Evolutionary conservation across 2,113 vertebrate species (phyloP).

Genomic region (Bombycilla garrulus): DNA sequence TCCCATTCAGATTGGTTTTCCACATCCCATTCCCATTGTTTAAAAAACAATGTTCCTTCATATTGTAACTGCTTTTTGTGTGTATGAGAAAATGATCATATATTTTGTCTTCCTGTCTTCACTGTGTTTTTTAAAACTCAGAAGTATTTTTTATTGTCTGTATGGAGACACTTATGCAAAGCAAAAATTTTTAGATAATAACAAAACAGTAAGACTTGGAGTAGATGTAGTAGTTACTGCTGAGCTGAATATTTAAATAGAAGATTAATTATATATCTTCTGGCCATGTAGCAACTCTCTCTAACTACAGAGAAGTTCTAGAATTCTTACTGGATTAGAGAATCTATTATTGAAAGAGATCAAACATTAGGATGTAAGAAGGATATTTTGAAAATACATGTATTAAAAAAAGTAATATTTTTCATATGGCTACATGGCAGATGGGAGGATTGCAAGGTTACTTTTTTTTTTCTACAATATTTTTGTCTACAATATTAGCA

Average conservation of each 20-base stretch:
- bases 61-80: not conserved
- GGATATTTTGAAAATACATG: not conserved
- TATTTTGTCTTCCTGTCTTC: not conserved
- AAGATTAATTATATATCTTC: not conserved
- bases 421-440: not conserved
- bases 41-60: not conserved
- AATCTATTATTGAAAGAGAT: not conserved
- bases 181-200: not conserved
- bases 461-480: not conserved
- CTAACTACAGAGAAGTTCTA: not conserved
- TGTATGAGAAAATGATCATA: not conserved
- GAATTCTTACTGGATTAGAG: not conserved
- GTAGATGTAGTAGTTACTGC: not conserved
- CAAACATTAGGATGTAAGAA: not conserved
- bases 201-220: not conserved
- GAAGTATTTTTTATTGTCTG: not conserved
- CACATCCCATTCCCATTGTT: not conserved
- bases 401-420: not conserved
- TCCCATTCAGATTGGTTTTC: slow-evolving; percentile 5
- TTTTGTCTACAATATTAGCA: not conserved
- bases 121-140: not conserved
- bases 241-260: not conserved
- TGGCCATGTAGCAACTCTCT: not conserved
- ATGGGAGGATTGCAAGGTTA: not conserved
- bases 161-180: not conserved